These are phyloP conservation scores for Polyommatus icarus DNA, from an alignment of 2,888 invertebrate genomes.

Conservation along the genomic window DNA sequence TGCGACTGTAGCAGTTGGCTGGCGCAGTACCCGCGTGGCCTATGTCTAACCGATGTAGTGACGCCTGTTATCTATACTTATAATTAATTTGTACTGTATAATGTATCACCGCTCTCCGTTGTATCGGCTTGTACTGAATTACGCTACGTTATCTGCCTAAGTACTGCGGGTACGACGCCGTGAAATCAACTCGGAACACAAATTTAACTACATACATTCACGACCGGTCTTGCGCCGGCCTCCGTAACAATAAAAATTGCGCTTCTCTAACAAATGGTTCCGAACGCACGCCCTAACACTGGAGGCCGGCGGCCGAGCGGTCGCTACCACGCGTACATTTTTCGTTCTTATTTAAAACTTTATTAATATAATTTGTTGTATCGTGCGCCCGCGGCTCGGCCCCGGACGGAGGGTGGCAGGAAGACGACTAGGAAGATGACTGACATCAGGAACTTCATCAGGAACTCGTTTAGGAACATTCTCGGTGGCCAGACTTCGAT, in stretches of 20 bases:
- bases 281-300: conserved; percentile 54
- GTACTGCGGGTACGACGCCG: conserved; percentile 69
- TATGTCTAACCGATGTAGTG: conserved; percentile 52
- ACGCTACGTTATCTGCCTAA: conserved; percentile 49
- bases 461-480: conserved; percentile 47
- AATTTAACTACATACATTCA: conserved; percentile 70
- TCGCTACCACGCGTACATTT: conserved; percentile 72
- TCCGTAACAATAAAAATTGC: conserved; percentile 58
- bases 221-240: conserved; percentile 51
- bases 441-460: conserved; percentile 40
- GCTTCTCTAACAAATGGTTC: conserved; percentile 57
- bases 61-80: conserved; percentile 64
- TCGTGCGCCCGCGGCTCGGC: conserved; percentile 62
- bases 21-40: conserved; percentile 70
- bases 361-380: conserved; percentile 80
- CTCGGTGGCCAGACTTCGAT: conserved; percentile 10
- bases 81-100: conserved; percentile 76
- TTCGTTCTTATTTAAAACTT: conserved; percentile 78
- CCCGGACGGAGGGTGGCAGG: conserved; percentile 56
- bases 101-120: conserved; percentile 68
- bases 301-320: conserved; percentile 52
- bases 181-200: conserved; percentile 68
- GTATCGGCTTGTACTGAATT: conserved; percentile 68
- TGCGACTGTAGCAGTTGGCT: conserved; percentile 71
- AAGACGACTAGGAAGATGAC: conserved; percentile 71